Evolutionary conservation across 2,888 invertebrate genomes (phyloP).

Genomic region (Dicranocentrus wangi): DNA sequence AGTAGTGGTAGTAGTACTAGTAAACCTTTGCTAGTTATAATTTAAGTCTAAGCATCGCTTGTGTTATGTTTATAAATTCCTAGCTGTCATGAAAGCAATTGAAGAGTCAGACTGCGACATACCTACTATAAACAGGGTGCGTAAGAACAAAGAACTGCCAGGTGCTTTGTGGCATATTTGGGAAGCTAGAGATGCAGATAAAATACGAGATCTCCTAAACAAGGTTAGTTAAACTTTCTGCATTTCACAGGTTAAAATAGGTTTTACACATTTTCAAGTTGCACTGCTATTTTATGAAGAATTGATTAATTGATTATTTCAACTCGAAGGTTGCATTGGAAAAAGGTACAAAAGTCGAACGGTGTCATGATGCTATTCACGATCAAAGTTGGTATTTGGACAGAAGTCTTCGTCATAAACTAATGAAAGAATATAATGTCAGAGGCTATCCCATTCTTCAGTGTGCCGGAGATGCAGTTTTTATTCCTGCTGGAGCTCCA

Average conservation of each 20-base stretch:
- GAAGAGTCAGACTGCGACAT: slow-evolving; percentile 95
- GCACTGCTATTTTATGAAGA: too few species aligned
- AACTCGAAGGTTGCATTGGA: slow-evolving; percentile 78
- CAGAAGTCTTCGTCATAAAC: slow-evolving; percentile 86
- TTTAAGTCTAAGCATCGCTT: too few species aligned
- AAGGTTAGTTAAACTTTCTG: slow-evolving; percentile 80
- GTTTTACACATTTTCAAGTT: too few species aligned
- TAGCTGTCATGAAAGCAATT: slow-evolving; percentile 79
- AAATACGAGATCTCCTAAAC: slow-evolving; percentile 93
- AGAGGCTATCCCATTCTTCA: slow-evolving; percentile 96
- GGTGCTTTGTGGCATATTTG: slow-evolving; percentile 99
- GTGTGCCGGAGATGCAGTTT: slow-evolving; percentile 96
- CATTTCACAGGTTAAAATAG: too few species aligned
- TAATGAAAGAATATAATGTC: slow-evolving; percentile 93
- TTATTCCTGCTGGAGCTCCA: slow-evolving; percentile 99
- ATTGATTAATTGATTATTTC: background rate
- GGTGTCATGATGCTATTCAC: slow-evolving; percentile 96
- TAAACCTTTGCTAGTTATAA: background rate
- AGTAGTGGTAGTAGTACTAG: background rate
- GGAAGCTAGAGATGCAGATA: slow-evolving; percentile 93
- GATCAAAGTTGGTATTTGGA: slow-evolving; percentile 98
- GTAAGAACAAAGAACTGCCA: slow-evolving; percentile 86
- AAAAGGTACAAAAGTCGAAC: slow-evolving; percentile 87
- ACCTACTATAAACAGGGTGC: slow-evolving; percentile 84
- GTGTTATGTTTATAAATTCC: slow-evolving; percentile 2